Base-by-base conservation (phyloP, 2,113 vertebrate genomes). In the Pteropus alecto region DNA sequence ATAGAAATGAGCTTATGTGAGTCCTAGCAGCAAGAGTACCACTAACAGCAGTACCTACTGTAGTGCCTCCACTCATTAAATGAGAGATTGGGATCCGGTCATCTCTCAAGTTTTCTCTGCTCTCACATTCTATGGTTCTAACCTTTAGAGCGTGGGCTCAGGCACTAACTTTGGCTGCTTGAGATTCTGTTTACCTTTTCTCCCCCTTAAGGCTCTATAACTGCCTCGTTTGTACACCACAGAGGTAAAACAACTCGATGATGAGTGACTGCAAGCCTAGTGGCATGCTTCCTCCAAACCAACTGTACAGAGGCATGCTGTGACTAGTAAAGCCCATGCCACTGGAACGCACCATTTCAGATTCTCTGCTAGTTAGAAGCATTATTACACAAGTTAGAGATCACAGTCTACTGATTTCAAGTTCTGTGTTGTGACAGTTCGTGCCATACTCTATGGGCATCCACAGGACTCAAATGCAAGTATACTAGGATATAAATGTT, bases 51-150 rank as follows among this genome's bases (percentile, higher is more conserved):
- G 7, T 0, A 6, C 33, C 3, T 5, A 24, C 18, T 60, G 41
- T 13, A 22, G 11, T 0, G 51, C n/a, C 16, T 18, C 11, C 33
- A 1, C 24, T 48, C 26, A 13, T 1, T n/a, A 2, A 2, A 18
- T 0, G 22, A 54, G 33, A 13, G 9, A 16, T 0, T 0, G 0
- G 9, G 8, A 43, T 2, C 0, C 4, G 26, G 5, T 1, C 46
- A 5, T 28, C 71, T 70, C 38, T 13, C 21, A 46, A 33, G 15
- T 21, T 18, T 73, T 71, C 19, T 41, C 16, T 3, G 65, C 10
- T 68, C 35, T 38, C 18, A 13, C 0, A 10, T 14, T 12, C 71
- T 19, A 19, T 0, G 21, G 65, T 21, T 35, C 61, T 63, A 41
- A n/a, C 19, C 26, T 35, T 13, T 2, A 6, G 21, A 26, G 11